phyloP scores from a whole-genome alignment of 2,113 vertebrate species.

The Muntiacus muntjak region DNA sequence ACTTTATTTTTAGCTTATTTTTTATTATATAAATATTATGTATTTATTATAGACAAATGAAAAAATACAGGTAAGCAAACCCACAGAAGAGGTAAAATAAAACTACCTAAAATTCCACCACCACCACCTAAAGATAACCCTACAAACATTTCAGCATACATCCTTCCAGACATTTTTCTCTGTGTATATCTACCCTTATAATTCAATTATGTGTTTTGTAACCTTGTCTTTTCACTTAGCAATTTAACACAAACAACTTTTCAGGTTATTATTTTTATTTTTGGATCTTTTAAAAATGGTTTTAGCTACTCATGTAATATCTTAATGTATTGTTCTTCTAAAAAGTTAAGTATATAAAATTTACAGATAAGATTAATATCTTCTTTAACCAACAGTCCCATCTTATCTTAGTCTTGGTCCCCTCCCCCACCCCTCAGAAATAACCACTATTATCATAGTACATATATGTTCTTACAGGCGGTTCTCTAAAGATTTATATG shows the following conservation, averaged over 20 bases:
- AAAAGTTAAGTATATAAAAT: neutral
- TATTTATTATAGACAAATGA: neutral
- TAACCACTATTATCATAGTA: neutral
- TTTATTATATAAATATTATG: neutral
- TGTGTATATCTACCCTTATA: neutral
- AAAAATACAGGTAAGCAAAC: neutral
- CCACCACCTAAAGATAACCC: neutral
- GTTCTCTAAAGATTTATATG: neutral
- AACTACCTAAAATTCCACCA: neutral
- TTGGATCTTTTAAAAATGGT: neutral
- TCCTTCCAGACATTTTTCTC: neutral
- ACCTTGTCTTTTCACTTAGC: neutral
- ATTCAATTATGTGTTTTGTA: neutral
- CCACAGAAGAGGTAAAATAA: neutral
- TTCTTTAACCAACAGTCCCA: neutral
- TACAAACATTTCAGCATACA: neutral
- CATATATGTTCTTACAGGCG: neutral
- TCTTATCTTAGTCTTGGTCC: neutral
- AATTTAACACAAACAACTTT: constrained; percentile 7
- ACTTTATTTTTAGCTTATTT: neutral
- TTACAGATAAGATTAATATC: neutral
- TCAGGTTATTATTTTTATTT: neutral
- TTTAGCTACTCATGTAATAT: neutral
- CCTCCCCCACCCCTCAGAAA: neutral
- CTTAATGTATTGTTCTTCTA: neutral